Conservation (phyloP, 2,113 vertebrate genomes). For the Perca schrenkii region DNA sequence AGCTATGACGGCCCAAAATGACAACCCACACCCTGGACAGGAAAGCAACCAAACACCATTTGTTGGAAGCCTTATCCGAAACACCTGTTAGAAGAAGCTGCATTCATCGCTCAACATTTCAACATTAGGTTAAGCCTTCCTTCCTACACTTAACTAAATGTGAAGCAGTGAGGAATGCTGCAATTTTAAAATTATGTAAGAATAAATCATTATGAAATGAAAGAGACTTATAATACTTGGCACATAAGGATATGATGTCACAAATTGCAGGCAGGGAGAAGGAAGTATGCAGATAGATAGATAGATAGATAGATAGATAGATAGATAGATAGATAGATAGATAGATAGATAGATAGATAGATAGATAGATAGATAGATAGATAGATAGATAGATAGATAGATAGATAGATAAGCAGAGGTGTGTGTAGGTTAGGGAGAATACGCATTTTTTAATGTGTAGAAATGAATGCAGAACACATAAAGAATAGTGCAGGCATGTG, state of each 20-base stretch:
- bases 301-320: constrained; percentile 35
- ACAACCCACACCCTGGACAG: background rate
- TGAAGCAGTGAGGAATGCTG: background rate
- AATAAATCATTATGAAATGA: background rate
- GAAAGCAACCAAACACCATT: background rate
- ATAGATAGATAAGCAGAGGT: constrained; percentile 30
- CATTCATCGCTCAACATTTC: background rate
- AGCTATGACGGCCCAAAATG: background rate
- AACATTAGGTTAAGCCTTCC: too few relatives aligned
- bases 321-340: constrained; percentile 43
- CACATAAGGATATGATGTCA: constrained; percentile 14
- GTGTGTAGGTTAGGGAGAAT: constrained; percentile 17
- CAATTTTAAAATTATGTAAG: background rate
- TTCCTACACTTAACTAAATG: background rate
- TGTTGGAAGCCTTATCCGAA: background rate
- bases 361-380: constrained; percentile 15
- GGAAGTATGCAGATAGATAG: constrained; percentile 5
- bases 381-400: constrained; percentile 39
- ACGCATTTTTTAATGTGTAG: background rate
- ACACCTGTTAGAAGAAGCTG: constrained; percentile 11
- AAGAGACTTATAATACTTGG: too few relatives aligned
- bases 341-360: background rate
- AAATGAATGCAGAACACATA: constrained; percentile 53
- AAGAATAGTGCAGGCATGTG: constrained; percentile 52
- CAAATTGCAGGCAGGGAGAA: background rate